Conservation (phyloP, 2,888 invertebrate genomes). For the Sesia apiformis region DNA sequence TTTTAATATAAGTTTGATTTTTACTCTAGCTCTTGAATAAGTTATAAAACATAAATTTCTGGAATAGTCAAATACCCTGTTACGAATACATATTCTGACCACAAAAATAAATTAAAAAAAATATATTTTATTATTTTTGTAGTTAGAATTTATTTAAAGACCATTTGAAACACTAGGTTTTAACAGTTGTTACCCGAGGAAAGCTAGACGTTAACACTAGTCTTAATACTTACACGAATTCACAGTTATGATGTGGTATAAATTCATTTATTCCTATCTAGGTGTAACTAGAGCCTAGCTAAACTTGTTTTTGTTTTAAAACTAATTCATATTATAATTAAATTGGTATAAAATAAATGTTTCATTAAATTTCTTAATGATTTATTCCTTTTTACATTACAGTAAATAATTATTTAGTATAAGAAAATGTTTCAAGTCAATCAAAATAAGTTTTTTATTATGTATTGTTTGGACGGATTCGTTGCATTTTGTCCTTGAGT, state of each 20-base stretch:
- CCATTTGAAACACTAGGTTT: too few species aligned
- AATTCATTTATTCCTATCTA: not conserved
- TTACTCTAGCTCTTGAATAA: too few species aligned
- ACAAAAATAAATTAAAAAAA: too few species aligned
- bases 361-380: constrained; percentile 2
- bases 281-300: constrained; percentile 8
- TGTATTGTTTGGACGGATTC: constrained; percentile 42
- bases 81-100: too few species aligned
- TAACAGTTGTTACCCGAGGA: not conserved
- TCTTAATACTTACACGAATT: not conserved
- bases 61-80: too few species aligned
- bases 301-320: constrained; percentile 6
- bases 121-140: too few species aligned
- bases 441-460: too few species aligned
- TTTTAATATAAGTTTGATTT: too few species aligned
- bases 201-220: constrained; percentile 1
- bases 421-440: too few species aligned
- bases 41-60: too few species aligned
- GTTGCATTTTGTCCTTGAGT: constrained; percentile 31
- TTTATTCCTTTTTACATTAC: not conserved
- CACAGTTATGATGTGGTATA: constrained; percentile 11
- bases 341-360: not conserved
- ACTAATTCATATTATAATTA: constrained; percentile 3
- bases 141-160: too few species aligned
- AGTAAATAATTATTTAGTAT: too few species aligned